phyloP scores from a whole-genome alignment of 2,797 vertebrate species.

The Eulemur albifrons region DNA sequence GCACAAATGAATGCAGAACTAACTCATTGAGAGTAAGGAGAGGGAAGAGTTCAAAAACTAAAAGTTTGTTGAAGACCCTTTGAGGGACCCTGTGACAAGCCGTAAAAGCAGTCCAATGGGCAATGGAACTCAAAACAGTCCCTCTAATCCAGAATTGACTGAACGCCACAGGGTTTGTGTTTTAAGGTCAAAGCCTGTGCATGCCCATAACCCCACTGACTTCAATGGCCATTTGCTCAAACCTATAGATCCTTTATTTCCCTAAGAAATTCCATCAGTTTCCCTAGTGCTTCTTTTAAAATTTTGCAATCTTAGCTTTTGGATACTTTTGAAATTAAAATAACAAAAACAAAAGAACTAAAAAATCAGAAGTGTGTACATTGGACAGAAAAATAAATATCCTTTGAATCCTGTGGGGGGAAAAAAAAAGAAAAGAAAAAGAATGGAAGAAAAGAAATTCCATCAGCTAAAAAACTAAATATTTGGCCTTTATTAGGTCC shows the following conservation, averaged over 20 bases:
- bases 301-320: neutral
- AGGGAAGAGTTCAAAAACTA: neutral
- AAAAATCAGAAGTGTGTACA: neutral
- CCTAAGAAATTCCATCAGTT: neutral
- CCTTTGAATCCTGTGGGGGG: no score
- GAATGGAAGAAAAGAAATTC: no score
- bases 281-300: neutral
- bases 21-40: neutral
- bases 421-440: no score
- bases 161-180: neutral
- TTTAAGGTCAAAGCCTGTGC: neutral
- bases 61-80: neutral
- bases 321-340: constrained; percentile 22
- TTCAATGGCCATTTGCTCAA: constrained; percentile 7
- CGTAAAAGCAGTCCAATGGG: neutral
- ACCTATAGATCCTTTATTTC: constrained; percentile 26
- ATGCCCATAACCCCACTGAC: neutral
- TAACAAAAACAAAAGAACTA: neutral
- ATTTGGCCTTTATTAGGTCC: neutral
- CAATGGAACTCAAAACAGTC: neutral
- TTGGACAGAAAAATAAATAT: neutral
- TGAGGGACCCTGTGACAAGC: neutral
- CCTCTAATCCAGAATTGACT: neutral
- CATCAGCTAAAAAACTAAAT: constrained; percentile 1
- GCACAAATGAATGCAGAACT: neutral